Evolutionary conservation across 2,888 invertebrate genomes (phyloP), one percentile per base, ranked within the genome.

Genomic region (Eutolmus rufibarbis): DNA sequence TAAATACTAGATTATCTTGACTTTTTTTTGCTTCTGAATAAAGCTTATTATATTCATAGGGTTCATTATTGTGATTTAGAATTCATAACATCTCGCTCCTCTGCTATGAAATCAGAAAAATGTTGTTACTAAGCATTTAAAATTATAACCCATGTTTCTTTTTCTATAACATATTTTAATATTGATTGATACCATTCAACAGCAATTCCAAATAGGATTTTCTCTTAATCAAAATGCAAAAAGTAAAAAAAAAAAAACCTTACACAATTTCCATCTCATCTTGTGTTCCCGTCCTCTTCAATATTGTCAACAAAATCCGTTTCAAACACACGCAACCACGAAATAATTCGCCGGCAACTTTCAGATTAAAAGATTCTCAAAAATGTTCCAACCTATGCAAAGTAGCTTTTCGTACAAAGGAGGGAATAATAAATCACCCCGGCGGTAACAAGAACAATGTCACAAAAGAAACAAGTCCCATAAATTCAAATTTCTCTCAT

Each of bases 391-490:
- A 34, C 76, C 76, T 76, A 76, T 76, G 76, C 76, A 76, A 76
- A 76, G 40, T 76, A 76, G 37, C 76, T 40, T 37, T n/a, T 66
- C 23, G 66, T 66, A 66, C 66, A 66, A 28, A n/a, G 76, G n/a
- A 34, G 19, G 19, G 28, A 37, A 76, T 76, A 76, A 76, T 76
- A 76, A 76, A 76, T 76, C 76, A 76, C 76, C 23, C n/a, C 40
- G 76, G 76, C 76, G 76, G 76, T 40, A 76, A 40, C 76, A 76
- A 76, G 76, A 76, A 76, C 76, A 76, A 76, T 40, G 76, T 76
- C 76, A 40, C 76, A 37, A 76, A 76, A 76, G 76, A 76, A 76
- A 76, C 76, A 76, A 76, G 76, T 76, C 76, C 76, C 76, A 76
- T 76, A 76, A 76, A 76, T 76, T 40, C 76, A 37, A 76, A 76